These are phyloP conservation scores for Horisme vitalbata DNA, from an alignment of 2,888 invertebrate genomes.

Conservation along the genomic window DNA sequence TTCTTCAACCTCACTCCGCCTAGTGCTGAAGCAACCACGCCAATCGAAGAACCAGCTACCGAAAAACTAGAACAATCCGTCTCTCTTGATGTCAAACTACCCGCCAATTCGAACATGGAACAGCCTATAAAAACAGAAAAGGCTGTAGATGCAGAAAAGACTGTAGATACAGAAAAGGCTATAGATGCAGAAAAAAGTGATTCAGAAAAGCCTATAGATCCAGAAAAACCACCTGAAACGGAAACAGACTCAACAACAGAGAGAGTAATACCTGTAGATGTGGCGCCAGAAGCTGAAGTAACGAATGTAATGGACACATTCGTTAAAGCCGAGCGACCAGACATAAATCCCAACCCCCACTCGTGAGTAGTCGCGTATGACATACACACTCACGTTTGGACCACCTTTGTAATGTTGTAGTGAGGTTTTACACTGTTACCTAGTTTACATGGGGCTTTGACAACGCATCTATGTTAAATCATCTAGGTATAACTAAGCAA, in stretches of 20 bases:
- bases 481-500: too few species aligned
- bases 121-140: conserved; percentile 5
- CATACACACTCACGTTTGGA: conserved; percentile 60
- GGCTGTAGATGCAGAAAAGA: background rate
- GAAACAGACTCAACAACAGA: conserved; percentile 32
- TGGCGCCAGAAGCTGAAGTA: conserved; percentile 21
- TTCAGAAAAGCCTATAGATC: background rate
- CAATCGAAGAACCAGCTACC: conserved; percentile 49
- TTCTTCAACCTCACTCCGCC: conserved; percentile 77
- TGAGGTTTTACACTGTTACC: conserved; percentile 41
- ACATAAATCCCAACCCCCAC: conserved; percentile 74
- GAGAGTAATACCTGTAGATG: conserved; percentile 36
- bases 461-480: conserved; percentile 4
- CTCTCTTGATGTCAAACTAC: conserved; percentile 35
- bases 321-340: conserved; percentile 62
- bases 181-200: background rate
- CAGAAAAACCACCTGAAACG: conserved; percentile 16
- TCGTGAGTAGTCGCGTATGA: conserved; percentile 75
- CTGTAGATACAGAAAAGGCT: conserved; percentile 6
- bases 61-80: conserved; percentile 46
- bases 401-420: conserved; percentile 36
- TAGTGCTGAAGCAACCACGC: conserved; percentile 70
- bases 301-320: conserved; percentile 43
- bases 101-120: too few species aligned
- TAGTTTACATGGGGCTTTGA: conserved; percentile 13